These are phyloP conservation scores for Morone saxatilis DNA, from an alignment of 2,113 vertebrate species.

Conservation along the genomic window DNA sequence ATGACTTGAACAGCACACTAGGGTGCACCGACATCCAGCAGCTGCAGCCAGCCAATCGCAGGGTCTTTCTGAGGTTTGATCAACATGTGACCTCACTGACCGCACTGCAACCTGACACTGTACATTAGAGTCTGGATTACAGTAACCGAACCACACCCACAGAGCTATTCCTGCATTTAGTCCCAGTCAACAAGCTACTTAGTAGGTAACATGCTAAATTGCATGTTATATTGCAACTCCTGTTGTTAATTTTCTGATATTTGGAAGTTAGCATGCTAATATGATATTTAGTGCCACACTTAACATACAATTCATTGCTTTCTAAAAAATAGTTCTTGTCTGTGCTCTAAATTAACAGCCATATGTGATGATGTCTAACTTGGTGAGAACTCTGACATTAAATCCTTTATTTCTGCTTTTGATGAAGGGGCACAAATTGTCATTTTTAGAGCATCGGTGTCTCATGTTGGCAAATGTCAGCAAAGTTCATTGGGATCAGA, in stretches of 20 bases:
- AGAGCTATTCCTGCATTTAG: background rate
- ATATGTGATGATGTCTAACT: background rate
- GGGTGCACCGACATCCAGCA: background rate
- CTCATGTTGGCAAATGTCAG: background rate
- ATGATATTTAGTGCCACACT: background rate
- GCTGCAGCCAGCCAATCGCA: conserved; percentile 26
- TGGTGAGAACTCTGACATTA: background rate
- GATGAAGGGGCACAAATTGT: background rate
- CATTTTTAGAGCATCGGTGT: background rate
- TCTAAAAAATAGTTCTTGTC: background rate
- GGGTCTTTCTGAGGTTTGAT: background rate
- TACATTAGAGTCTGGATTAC: background rate
- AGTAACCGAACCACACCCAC: conserved; percentile 18
- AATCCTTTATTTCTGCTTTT: background rate
- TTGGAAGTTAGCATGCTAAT: background rate
- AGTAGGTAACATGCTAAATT: background rate
- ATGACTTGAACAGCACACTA: background rate
- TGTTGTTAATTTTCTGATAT: background rate
- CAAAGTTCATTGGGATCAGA: background rate
- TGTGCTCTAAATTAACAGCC: background rate
- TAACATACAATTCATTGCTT: background rate
- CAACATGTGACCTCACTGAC: background rate
- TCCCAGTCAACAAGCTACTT: background rate
- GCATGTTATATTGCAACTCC: background rate
- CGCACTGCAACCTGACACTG: background rate